Conservation (phyloP, 2,797 vertebrate species). For the Scleropages formosus region DNA sequence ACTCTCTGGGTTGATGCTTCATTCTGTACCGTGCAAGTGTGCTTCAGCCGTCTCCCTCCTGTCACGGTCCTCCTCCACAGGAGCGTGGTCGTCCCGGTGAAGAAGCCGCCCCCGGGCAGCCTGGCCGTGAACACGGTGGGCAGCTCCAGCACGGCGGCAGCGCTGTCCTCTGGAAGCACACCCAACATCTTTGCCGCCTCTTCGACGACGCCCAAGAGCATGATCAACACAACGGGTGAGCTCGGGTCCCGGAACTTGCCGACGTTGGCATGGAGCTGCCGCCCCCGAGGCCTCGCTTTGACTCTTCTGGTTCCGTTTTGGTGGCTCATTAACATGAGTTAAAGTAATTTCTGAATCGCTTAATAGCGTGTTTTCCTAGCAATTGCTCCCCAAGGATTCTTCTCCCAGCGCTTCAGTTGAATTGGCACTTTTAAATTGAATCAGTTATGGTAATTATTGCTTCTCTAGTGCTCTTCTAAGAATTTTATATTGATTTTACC, state of each 20-base stretch:
- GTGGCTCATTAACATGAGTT: neutral
- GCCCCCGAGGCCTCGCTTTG: neutral
- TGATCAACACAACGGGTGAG: slow-evolving; percentile 97
- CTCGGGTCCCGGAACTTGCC: slow-evolving; percentile 35
- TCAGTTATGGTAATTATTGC: slow-evolving; percentile 26
- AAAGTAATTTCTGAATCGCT: neutral
- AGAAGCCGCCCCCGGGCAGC: slow-evolving; percentile 84
- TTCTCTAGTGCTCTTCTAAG: slow-evolving; percentile 34
- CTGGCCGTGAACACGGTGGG: slow-evolving; percentile 84
- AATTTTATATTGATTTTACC: slow-evolving; percentile 32
- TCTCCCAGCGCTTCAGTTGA: slow-evolving; percentile 37
- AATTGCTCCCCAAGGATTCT: slow-evolving; percentile 23
- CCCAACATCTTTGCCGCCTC: slow-evolving; percentile 88
- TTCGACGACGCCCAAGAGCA: slow-evolving; percentile 90
- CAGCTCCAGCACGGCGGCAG: slow-evolving; percentile 69
- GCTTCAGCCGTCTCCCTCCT: neutral
- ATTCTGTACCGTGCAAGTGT: neutral
- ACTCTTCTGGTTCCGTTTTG: neutral
- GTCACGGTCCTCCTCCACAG: slow-evolving; percentile 54
- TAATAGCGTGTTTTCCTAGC: neutral
- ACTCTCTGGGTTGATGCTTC: too few relatives aligned
- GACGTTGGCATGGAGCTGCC: too few relatives aligned
- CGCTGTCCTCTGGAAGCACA: slow-evolving; percentile 77
- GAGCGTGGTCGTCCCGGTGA: slow-evolving; percentile 93
- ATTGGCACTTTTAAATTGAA: slow-evolving; percentile 35